Percentiles rank a stretch among this genome's conserved stretches.
Conservation (phyloP, 2,888 invertebrate genomes). For the Charanyca ferruginea region DNA sequence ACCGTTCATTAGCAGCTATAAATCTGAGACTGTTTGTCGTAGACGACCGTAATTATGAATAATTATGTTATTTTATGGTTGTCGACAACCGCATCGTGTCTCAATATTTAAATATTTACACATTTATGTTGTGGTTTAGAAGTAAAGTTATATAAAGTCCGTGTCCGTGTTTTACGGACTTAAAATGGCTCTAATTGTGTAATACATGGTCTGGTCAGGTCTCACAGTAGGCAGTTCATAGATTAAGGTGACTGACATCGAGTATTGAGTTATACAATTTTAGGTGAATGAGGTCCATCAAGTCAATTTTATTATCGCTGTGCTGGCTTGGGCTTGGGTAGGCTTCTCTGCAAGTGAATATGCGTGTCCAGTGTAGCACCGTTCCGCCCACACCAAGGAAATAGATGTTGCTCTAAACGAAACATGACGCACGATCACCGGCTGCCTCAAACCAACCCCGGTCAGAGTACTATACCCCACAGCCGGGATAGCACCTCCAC, state of each 20-base stretch:
- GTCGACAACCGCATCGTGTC: conserved; percentile 77
- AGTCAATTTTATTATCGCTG: not conserved
- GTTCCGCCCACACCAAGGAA: no score
- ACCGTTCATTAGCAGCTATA: conserved; percentile 79
- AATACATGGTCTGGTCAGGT: no score
- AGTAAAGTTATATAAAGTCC: not conserved
- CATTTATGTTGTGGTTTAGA: conserved; percentile 68
- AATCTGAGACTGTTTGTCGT: conserved; percentile 84
- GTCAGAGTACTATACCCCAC: no score
- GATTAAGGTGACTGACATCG: not conserved
- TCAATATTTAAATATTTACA: conserved; percentile 77
- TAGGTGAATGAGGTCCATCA: not conserved
- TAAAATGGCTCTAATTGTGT: no score
- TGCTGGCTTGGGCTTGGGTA: no score
- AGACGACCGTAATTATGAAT: conserved; percentile 83
- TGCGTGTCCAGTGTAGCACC: no score
- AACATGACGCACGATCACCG: no score
- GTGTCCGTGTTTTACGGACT: not conserved
- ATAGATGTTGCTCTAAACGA: no score
- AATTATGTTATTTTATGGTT: conserved; percentile 84
- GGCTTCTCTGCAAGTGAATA: no score
- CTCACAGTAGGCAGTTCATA: not conserved
- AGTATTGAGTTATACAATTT: not conserved
- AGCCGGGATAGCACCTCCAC: no score
- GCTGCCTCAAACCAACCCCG: no score